Percentiles rank a stretch among this genome's conserved stretches.
Conservation (phyloP, 2,113 vertebrate genomes). For the Meriones unguiculatus region DNA sequence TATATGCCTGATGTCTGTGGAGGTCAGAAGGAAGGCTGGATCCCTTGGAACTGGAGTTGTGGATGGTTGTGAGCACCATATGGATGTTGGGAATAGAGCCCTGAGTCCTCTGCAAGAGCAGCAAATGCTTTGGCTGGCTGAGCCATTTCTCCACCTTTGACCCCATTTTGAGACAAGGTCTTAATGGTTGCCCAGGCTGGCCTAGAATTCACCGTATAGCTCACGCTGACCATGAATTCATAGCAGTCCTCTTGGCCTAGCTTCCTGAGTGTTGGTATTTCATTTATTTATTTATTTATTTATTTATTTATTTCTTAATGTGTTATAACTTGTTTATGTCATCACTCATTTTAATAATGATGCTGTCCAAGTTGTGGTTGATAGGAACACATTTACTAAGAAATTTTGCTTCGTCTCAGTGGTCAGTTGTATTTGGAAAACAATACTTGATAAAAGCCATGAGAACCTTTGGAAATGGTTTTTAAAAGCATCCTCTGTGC, state of each 20-base stretch:
- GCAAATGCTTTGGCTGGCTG: not conserved
- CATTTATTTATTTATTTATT: too few relatives aligned
- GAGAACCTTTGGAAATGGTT: constrained; percentile 16
- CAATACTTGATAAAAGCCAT: not conserved
- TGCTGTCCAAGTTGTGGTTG: not conserved
- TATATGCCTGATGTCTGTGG: not conserved
- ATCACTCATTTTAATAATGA: constrained; percentile 2
- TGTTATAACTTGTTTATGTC: not conserved
- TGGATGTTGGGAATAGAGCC: not conserved
- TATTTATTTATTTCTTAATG: constrained; percentile 39
- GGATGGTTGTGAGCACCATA: not conserved
- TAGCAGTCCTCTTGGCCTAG: not conserved
- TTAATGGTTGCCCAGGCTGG: not conserved
- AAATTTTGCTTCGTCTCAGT: not conserved
- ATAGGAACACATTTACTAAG: not conserved
- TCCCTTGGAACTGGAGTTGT: not conserved
- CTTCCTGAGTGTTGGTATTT: not conserved
- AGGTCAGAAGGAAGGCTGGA: not conserved
- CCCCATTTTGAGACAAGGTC: not conserved
- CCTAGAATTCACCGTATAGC: not conserved
- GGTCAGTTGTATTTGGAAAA: constrained; percentile 14
- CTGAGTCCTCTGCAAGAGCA: not conserved
- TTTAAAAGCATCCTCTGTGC: constrained; percentile 23
- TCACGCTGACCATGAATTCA: too few relatives aligned
- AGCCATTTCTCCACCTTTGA: not conserved